Conservation (phyloP, 2,888 invertebrate genomes). For the Ectemnius cavifrons region DNA sequence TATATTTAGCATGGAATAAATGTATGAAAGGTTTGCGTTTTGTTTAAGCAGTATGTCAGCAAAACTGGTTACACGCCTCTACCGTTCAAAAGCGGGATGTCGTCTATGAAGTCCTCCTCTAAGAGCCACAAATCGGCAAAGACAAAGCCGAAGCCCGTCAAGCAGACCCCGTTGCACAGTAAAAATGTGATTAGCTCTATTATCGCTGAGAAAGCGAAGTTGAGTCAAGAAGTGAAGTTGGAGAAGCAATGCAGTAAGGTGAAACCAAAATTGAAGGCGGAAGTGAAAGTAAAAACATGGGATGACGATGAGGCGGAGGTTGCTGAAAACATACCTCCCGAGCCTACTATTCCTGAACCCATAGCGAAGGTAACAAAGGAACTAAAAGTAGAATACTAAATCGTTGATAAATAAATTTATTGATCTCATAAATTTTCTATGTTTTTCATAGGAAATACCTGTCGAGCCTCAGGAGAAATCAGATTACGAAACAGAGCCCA, state of each 20-base stretch:
- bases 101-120: conserved; percentile 60
- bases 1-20: too few species aligned
- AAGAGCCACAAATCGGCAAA: conserved; percentile 67
- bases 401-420: too few species aligned
- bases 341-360: conserved; percentile 41
- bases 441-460: conserved; percentile 29
- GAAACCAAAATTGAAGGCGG: conserved; percentile 86
- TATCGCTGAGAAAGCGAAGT: conserved; percentile 74
- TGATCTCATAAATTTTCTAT: background rate
- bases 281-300: conserved; percentile 83
- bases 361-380: conserved; percentile 22
- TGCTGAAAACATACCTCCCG: conserved; percentile 51
- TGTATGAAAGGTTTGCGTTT: background rate
- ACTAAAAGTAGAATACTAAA: background rate
- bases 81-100: conserved; percentile 66
- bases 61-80: conserved; percentile 68
- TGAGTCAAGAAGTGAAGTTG: conserved; percentile 69
- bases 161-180: conserved; percentile 73
- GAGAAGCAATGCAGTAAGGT: conserved; percentile 81
- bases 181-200: conserved; percentile 75
- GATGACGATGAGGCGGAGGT: conserved; percentile 73
- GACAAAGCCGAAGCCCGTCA: conserved; percentile 68
- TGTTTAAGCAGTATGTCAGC: conserved; percentile 59
- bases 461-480: conserved; percentile 39
- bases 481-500: conserved; percentile 53